Base-by-base conservation (phyloP, 1,140 invertebrate genomes). In the Diploscapter pachys region DNA sequence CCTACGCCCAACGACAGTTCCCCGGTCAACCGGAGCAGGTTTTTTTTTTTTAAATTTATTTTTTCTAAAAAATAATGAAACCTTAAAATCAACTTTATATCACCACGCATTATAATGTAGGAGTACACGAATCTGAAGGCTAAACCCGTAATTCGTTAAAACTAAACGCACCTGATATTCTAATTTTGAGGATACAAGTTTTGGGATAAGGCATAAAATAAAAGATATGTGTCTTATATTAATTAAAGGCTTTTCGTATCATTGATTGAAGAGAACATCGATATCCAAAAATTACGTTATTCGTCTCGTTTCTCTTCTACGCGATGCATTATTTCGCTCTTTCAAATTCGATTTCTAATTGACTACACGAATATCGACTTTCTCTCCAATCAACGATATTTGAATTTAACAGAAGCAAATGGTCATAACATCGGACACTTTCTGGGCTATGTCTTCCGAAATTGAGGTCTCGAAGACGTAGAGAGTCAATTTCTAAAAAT, bases 1-100 rank as follows among this genome's bases (percentile, higher is more conserved):
- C 91, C 70, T 98, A 98, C 87, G 93, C 95, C 0, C 92, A 95
- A 79, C 93, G 97, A 83, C 96, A 98, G 84, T 96, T 92, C 86
- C 95, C 95, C 5, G 92, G 92, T 11, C 92, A 92, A 88, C 91
- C 91, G 4, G 93, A 96, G 80, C 92, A 90, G 88, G 90, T 90
- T 83, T 81, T 80, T 8, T 8, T 11, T 69, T 52, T 31, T 49
- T 59, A 6, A 63, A 8, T 68, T 72, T n/a, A n/a, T n/a, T n/a
- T n/a, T n/a, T 6, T 6, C 63, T 48, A 64, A 59, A 59, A 59
- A 13, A 59, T 59, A 11, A 59, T 2, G 2, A 13, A 59, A 11
- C 13, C 11, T 11, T 11, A 59, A 59, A 59, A 59, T 13, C 13
- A 11, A 11, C 11, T 59, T 59, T 59, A 59, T 59, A 59, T 9